These are phyloP conservation scores for Spea bombifrons DNA, from an alignment of 2,113 vertebrate species.

Conservation along the genomic window DNA sequence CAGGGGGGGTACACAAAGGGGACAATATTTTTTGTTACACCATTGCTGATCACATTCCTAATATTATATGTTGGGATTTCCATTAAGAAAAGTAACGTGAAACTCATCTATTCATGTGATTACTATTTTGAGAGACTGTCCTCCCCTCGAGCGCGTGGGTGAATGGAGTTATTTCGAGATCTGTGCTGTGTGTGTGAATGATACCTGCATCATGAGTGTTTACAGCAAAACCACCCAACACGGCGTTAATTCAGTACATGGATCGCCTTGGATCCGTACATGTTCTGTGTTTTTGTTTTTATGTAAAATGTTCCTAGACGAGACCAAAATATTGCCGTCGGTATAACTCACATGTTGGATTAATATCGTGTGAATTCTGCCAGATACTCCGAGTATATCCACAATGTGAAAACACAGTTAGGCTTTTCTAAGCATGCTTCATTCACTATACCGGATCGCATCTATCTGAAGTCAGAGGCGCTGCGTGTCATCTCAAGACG, in stretches of 20 bases:
- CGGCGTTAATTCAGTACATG: not conserved
- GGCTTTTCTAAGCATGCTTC: conserved; percentile 9
- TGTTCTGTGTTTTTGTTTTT: not conserved
- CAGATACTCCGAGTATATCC: conserved; percentile 12
- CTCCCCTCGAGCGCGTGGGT: too few species aligned
- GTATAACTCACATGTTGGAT: not conserved
- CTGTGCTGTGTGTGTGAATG: too few species aligned
- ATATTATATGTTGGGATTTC: too few species aligned
- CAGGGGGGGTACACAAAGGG: too few species aligned
- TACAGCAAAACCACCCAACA: not conserved
- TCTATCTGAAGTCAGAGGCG: conserved; percentile 15
- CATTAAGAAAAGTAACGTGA: too few species aligned
- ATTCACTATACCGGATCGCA: not conserved
- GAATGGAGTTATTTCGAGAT: too few species aligned
- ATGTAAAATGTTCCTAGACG: not conserved
- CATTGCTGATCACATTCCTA: too few species aligned
- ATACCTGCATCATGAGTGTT: not conserved
- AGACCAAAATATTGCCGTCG: not conserved
- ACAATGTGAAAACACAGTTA: conserved; percentile 2
- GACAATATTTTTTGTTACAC: too few species aligned
- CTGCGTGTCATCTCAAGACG: conserved; percentile 25
- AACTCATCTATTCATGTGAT: too few species aligned
- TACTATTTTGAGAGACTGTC: too few species aligned
- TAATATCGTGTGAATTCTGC: conserved; percentile 4
- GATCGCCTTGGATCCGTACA: not conserved